Percentiles rank a stretch among this genome's conserved stretches.
Evolutionary conservation across 2,797 vertebrate genomes (phyloP).

Genomic region (Cottoperca gobio): DNA sequence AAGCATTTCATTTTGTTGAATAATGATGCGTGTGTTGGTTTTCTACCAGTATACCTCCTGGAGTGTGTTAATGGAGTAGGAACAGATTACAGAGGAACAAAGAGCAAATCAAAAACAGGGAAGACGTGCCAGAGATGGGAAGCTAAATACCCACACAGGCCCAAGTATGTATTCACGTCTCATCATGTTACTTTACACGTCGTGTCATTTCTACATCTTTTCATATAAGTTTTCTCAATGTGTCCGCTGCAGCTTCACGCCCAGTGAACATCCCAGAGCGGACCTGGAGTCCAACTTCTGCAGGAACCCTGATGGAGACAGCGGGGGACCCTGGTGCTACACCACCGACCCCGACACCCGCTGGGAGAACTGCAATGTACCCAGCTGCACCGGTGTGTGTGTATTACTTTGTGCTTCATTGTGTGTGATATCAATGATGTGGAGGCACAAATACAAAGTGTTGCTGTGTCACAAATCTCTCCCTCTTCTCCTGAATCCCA

Average conservation of each 20-base stretch:
- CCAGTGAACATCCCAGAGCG: constrained; percentile 72
- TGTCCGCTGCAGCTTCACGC: constrained; percentile 80
- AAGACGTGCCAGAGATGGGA: constrained; percentile 90
- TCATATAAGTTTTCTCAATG: neutral
- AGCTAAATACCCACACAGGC: constrained; percentile 83
- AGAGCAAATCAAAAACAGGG: constrained; percentile 84
- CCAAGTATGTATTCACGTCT: constrained; percentile 84
- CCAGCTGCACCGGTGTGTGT: constrained; percentile 89
- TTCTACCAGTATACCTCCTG: constrained; percentile 86
- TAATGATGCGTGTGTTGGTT: neutral
- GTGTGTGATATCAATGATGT: neutral
- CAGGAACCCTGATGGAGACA: constrained; percentile 91
- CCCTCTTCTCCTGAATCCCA: neutral
- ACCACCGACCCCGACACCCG: constrained; percentile 85
- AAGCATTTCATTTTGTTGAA: neutral
- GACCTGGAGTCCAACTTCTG: constrained; percentile 94
- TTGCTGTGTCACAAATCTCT: neutral
- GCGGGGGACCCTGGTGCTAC: constrained; percentile 93
- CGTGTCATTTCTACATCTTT: neutral
- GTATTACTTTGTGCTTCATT: neutral
- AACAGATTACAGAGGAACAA: constrained; percentile 90
- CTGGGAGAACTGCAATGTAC: constrained; percentile 89
- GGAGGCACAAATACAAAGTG: neutral
- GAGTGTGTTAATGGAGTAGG: constrained; percentile 90
- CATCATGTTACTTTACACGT: neutral